phyloP scores from a whole-genome alignment of 2,888 invertebrate species.

The Idaea dimidiata region DNA sequence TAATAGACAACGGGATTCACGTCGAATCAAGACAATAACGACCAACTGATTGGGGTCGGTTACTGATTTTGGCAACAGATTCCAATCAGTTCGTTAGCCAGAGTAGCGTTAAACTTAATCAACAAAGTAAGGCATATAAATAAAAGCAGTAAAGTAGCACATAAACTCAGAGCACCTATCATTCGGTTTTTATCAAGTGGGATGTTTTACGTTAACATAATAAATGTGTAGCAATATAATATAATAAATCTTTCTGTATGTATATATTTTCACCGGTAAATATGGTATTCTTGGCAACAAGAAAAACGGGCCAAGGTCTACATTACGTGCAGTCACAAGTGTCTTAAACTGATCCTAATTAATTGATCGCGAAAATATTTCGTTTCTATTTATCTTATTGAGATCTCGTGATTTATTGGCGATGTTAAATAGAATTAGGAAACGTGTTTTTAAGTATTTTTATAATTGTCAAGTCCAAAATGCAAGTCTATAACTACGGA shows the following conservation, averaged over 20 bases:
- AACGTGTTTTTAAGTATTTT: not conserved
- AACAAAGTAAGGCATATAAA: not conserved
- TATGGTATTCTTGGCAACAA: not conserved
- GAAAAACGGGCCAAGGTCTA: not conserved
- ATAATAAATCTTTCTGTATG: no score
- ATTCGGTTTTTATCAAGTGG: not conserved
- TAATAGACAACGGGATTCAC: constrained; percentile 34
- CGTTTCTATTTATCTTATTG: not conserved
- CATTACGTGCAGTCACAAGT: not conserved
- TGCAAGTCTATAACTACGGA: no score
- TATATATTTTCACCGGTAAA: not conserved
- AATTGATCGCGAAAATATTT: not conserved
- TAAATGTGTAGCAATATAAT: no score
- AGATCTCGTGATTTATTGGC: not conserved
- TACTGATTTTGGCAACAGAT: not conserved
- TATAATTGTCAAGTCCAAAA: no score
- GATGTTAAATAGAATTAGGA: not conserved
- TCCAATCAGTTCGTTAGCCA: not conserved
- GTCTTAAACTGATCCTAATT: not conserved
- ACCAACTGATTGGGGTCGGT: not conserved
- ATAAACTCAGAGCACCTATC: not conserved
- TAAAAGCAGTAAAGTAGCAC: not conserved
- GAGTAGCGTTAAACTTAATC: not conserved
- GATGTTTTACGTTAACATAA: no score
- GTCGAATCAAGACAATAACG: not conserved